Percentiles rank a stretch among this genome's conserved stretches.
Evolutionary conservation across 92 coral and sea anemone genomes (phyloP).

Genomic region (Desmophyllum pertusum): DNA sequence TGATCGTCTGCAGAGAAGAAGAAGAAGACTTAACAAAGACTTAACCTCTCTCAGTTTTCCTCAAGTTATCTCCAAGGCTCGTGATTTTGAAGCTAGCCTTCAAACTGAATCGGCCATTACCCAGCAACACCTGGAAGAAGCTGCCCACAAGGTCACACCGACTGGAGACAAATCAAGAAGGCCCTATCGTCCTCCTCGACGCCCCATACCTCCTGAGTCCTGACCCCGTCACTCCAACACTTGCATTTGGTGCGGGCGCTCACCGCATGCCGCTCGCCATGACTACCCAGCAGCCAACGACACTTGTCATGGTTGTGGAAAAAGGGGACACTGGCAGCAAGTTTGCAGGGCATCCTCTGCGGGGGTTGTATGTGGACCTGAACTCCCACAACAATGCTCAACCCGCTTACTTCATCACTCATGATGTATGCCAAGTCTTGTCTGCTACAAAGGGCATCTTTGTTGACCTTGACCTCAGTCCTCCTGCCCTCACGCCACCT

Average conservation of each 20-base stretch:
- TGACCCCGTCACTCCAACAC: background rate
- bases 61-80: conserved; percentile 51
- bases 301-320: conserved; percentile 70
- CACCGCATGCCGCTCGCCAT: conserved; percentile 42
- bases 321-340: conserved; percentile 68
- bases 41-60: conserved; percentile 54
- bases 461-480: conserved; percentile 60
- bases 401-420: conserved; percentile 45
- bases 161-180: background rate
- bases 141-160: conserved; percentile 43
- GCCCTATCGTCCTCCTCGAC: no score
- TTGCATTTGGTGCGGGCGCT: conserved; percentile 59
- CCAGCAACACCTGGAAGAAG: conserved; percentile 53
- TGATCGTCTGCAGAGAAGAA: background rate
- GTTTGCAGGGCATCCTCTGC: no score
- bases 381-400: conserved; percentile 21
- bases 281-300: conserved; percentile 66
- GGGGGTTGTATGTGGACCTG: no score
- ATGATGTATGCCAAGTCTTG: conserved; percentile 47
- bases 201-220: no score
- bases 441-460: conserved; percentile 59
- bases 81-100: conserved; percentile 57
- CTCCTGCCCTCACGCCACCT: no score
- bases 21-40: no score
- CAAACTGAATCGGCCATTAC: conserved; percentile 45